Evolutionary conservation across 1,140 invertebrate genomes (phyloP).

Genomic region (Drosophila melanica): DNA sequence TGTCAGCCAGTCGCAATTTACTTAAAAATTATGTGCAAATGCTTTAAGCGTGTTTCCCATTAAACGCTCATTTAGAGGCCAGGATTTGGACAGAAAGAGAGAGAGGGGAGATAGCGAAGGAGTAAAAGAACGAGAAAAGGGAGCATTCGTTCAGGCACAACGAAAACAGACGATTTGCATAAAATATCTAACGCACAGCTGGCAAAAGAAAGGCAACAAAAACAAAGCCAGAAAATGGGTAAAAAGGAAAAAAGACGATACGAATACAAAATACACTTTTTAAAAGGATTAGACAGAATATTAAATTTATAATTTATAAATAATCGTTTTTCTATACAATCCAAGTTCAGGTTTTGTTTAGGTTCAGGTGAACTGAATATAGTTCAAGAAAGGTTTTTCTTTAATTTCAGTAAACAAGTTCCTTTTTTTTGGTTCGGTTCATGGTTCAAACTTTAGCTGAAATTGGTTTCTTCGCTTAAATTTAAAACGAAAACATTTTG

Average conservation of each 20-base stretch:
- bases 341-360: too few species aligned
- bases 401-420: too few species aligned
- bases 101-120: background rate
- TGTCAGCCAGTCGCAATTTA: constrained; percentile 32
- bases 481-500: too few species aligned
- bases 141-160: constrained; percentile 25
- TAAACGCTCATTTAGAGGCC: constrained; percentile 50
- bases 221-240: constrained; percentile 10
- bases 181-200: constrained; percentile 54
- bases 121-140: background rate
- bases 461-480: too few species aligned
- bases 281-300: too few species aligned
- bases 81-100: background rate
- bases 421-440: too few species aligned
- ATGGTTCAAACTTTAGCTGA: too few species aligned
- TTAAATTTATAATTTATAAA: too few species aligned
- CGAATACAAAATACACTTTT: constrained; percentile 17
- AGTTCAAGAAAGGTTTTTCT: too few species aligned
- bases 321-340: too few species aligned
- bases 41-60: constrained; percentile 55
- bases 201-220: constrained; percentile 25
- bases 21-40: constrained; percentile 46
- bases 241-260: background rate
- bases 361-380: too few species aligned
- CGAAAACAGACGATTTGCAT: constrained; percentile 60